phyloP scores from a whole-genome alignment of 2,113 vertebrate species.

The Brienomyrus brachyistius region DNA sequence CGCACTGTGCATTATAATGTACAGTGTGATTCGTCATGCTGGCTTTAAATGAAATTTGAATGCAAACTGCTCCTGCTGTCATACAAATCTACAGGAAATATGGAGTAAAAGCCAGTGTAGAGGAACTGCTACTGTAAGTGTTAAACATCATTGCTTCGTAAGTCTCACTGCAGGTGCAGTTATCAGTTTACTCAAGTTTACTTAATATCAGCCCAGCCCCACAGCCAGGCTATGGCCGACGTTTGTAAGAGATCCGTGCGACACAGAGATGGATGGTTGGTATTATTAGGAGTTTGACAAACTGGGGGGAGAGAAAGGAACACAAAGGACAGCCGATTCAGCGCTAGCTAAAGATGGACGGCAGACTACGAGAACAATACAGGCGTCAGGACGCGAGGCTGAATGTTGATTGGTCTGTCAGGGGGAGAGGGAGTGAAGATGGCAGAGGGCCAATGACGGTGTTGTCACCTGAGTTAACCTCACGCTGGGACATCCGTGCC shows the following conservation, averaged over 20 bases:
- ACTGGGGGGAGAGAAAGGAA: not conserved
- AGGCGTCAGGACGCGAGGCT: not conserved
- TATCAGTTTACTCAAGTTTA: not conserved
- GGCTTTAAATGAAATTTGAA: not conserved
- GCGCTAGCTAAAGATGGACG: not conserved
- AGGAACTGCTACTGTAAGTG: not conserved
- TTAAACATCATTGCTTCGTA: not conserved
- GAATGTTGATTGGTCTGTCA: not conserved
- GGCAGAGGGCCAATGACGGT: not conserved
- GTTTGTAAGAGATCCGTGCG: not conserved
- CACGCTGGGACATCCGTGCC: not conserved
- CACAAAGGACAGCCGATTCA: not conserved
- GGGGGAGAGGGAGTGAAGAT: not conserved
- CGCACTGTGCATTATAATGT: not conserved
- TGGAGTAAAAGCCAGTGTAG: not conserved
- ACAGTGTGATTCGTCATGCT: not conserved
- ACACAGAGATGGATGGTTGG: not conserved
- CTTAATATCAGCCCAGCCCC: not conserved
- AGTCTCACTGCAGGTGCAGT: not conserved
- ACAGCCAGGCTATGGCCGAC: not conserved
- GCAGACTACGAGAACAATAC: not conserved
- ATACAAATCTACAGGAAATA: not conserved
- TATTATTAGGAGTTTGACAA: not conserved
- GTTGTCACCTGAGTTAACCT: not conserved
- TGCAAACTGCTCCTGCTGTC: not conserved